phyloP scores from a whole-genome alignment of 1,140 invertebrate genomes.

The Halictus rubicundus region DNA sequence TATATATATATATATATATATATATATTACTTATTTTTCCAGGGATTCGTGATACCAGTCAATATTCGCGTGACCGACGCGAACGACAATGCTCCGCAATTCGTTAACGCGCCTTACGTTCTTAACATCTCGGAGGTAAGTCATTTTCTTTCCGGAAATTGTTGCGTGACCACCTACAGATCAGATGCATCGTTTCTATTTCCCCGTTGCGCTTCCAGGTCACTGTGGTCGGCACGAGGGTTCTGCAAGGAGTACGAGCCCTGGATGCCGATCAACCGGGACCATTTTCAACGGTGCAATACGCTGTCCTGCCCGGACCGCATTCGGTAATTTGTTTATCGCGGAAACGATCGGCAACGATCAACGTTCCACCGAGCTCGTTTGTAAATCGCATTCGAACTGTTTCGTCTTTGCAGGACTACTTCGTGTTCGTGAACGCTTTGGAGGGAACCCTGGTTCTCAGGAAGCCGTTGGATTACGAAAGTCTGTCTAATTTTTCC shows the following conservation, averaged over 20 bases:
- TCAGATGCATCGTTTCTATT: not conserved
- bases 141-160: not conserved
- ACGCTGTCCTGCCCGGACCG: constrained; percentile 88
- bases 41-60: constrained; percentile 93
- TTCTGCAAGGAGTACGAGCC: constrained; percentile 89
- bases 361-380: not conserved
- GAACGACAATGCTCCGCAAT: constrained; percentile 94
- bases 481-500: constrained; percentile 90
- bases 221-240: constrained; percentile 89
- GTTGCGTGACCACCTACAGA: not conserved
- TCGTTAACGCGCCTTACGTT: constrained; percentile 90
- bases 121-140: constrained; percentile 90
- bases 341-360: too few relatives aligned
- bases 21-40: too few relatives aligned
- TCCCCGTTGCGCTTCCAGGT: constrained; percentile 78
- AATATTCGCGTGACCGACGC: constrained; percentile 95
- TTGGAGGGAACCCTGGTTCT: constrained; percentile 92
- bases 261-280: constrained; percentile 93
- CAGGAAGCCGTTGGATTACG: constrained; percentile 91
- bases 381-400: not conserved
- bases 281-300: constrained; percentile 93
- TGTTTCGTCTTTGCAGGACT: constrained; percentile 83
- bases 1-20: too few relatives aligned
- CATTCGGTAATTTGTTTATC: constrained; percentile 83
- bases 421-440: constrained; percentile 90